phyloP scores from a whole-genome alignment of 2,113 vertebrate species.

The Gobius niger region DNA sequence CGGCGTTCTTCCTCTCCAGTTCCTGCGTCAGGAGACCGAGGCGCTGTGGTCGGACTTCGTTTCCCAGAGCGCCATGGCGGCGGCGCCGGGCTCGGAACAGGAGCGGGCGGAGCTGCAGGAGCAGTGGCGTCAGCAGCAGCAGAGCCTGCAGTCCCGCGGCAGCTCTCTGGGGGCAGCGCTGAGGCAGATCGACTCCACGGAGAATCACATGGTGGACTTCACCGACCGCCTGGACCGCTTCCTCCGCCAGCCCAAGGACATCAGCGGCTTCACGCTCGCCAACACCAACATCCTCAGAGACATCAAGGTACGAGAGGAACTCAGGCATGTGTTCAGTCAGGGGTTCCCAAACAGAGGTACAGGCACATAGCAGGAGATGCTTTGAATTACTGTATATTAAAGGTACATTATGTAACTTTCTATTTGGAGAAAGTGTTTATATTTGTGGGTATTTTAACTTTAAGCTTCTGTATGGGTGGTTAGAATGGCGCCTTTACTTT shows the following conservation, averaged over 20 bases:
- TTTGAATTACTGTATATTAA: too few relatives aligned
- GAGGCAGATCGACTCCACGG: slow-evolving; percentile 79
- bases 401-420: too few relatives aligned
- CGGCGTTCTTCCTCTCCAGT: slow-evolving; percentile 61
- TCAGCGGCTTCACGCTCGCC: slow-evolving; percentile 75
- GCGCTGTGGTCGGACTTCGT: slow-evolving; percentile 80
- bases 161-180: slow-evolving; percentile 80
- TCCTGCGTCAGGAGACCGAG: slow-evolving; percentile 76
- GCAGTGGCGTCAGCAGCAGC: slow-evolving; percentile 79
- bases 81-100: slow-evolving; percentile 64
- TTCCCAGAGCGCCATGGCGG: slow-evolving; percentile 65
- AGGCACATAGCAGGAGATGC: too few relatives aligned
- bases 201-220: slow-evolving; percentile 78
- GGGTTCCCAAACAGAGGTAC: too few relatives aligned
- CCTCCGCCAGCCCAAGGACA: slow-evolving; percentile 74
- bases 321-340: too few relatives aligned
- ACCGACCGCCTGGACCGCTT: slow-evolving; percentile 73
- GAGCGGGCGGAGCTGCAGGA: slow-evolving; percentile 70
- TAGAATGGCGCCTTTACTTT: too few relatives aligned
- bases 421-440: too few relatives aligned
- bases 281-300: slow-evolving; percentile 74
- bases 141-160: slow-evolving; percentile 78
- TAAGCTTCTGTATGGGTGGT: too few relatives aligned
- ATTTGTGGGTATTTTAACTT: too few relatives aligned
- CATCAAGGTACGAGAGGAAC: slow-evolving; percentile 68